Conservation (phyloP, 2,797 vertebrate genomes). For the Rhinichthys osculus region DNA sequence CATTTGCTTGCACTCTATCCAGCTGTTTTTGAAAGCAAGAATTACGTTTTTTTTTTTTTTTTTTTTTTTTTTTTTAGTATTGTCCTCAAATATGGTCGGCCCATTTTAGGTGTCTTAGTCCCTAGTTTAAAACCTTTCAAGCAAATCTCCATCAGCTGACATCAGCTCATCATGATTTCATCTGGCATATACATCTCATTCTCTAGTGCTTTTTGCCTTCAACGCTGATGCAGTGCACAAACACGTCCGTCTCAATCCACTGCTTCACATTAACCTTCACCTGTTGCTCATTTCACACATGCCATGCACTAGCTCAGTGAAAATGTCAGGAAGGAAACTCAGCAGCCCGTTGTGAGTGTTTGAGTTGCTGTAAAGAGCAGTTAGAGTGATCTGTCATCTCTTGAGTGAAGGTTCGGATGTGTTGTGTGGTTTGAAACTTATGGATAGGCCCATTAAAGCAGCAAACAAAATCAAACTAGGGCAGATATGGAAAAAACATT, state of each 20-base stretch:
- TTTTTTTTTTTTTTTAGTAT: no score
- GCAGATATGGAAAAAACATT: not conserved
- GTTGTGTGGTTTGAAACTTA: conserved; percentile 14
- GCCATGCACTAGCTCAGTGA: not conserved
- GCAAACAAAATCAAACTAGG: conserved; percentile 26
- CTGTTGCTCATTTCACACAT: conserved; percentile 34
- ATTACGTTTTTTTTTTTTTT: no score
- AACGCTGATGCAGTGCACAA: not conserved
- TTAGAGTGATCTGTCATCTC: not conserved
- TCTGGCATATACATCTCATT: not conserved
- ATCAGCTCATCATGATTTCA: conserved; percentile 6
- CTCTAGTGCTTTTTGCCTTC: not conserved
- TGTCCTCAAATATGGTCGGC: not conserved
- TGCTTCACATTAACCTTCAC: not conserved
- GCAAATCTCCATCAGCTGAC: not conserved
- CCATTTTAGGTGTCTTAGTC: not conserved
- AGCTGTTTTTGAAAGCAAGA: not conserved
- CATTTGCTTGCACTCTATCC: not conserved
- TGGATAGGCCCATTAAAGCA: not conserved
- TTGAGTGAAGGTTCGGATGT: not conserved
- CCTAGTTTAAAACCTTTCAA: conserved; percentile 4
- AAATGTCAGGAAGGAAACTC: conserved; percentile 26
- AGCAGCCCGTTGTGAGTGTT: not conserved
- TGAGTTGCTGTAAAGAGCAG: not conserved
- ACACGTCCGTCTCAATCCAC: not conserved